Evolutionary conservation across 2,113 vertebrate genomes (phyloP).

Genomic region (Vulpes vulpes): DNA sequence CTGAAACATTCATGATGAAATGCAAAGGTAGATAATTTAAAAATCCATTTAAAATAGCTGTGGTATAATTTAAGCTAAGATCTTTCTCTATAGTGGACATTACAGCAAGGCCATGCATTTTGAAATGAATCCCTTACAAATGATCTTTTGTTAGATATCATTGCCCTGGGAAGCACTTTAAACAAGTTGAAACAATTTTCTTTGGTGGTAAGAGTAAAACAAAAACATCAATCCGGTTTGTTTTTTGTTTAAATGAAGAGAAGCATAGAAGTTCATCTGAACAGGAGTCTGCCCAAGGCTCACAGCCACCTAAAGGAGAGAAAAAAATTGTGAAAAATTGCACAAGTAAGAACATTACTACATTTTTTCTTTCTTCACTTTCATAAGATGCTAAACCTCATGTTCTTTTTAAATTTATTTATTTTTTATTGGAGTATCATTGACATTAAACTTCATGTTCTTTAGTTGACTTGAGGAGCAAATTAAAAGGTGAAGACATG

Average conservation of each 20-base stretch:
- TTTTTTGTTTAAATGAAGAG: conserved; percentile 75
- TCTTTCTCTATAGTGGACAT: conserved; percentile 84
- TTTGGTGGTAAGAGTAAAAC: conserved; percentile 81
- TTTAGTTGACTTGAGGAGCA: not conserved
- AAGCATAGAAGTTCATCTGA: conserved; percentile 67
- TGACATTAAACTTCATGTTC: not conserved
- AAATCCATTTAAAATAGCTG: conserved; percentile 90
- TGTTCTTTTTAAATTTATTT: not conserved
- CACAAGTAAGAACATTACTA: not conserved
- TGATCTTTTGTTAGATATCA: conserved; percentile 76
- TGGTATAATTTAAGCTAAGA: conserved; percentile 81
- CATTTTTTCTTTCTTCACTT: not conserved
- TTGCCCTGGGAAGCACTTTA: conserved; percentile 76
- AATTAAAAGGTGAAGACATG: not conserved
- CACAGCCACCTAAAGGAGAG: not conserved
- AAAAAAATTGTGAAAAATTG: not conserved
- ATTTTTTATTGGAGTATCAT: not conserved
- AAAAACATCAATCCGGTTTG: conserved; percentile 69
- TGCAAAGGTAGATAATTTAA: conserved; percentile 92
- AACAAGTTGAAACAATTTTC: conserved; percentile 78
- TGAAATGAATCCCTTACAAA: conserved; percentile 84
- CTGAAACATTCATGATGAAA: conserved; percentile 89
- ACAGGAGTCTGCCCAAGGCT: not conserved
- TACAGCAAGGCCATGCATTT: conserved; percentile 79
- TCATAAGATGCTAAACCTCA: not conserved